Percentiles rank a stretch among this genome's conserved stretches.
phyloP scores from a whole-genome alignment of 2,888 invertebrate species.

The Hedya salicella region DNA sequence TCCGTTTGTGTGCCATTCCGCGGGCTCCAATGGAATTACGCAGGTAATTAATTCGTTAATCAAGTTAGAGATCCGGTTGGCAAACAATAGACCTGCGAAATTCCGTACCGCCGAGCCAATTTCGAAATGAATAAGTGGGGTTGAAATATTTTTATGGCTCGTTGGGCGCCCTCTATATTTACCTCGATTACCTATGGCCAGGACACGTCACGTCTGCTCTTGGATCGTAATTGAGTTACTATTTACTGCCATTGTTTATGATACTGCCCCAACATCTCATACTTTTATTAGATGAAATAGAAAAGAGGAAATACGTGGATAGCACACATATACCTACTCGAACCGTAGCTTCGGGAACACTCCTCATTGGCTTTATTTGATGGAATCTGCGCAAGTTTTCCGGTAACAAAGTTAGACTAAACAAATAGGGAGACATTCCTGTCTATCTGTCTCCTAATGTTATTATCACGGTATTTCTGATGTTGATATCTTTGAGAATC shows the following conservation, averaged over 20 bases:
- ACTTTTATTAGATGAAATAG: slow-evolving; percentile 42
- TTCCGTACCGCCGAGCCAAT: slow-evolving; percentile 51
- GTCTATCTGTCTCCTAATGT: slow-evolving; percentile 56
- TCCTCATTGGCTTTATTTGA: slow-evolving; percentile 52
- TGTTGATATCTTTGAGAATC: slow-evolving; percentile 43
- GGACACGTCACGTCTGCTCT: slow-evolving; percentile 19
- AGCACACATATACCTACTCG: slow-evolving; percentile 26
- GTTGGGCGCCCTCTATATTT: slow-evolving; percentile 46
- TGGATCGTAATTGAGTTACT: slow-evolving; percentile 38
- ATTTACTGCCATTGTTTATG: slow-evolving; percentile 41
- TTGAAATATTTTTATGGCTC: slow-evolving; percentile 53
- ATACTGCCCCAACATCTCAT: slow-evolving; percentile 33
- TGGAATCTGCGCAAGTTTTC: slow-evolving; percentile 56
- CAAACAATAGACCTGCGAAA: slow-evolving; percentile 60
- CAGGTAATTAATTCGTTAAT: slow-evolving; percentile 67
- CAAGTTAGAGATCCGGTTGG: slow-evolving; percentile 64
- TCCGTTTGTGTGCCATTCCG: slow-evolving; percentile 61
- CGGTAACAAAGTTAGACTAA: slow-evolving; percentile 66
- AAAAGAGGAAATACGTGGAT: slow-evolving; percentile 39
- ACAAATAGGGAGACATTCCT: slow-evolving; percentile 56
- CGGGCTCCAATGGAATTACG: slow-evolving; percentile 58
- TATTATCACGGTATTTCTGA: slow-evolving; percentile 60
- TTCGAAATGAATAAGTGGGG: slow-evolving; percentile 43
- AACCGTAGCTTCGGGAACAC: slow-evolving; percentile 31
- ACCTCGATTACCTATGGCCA: slow-evolving; percentile 22